These are phyloP conservation scores for Mystacides longicornis DNA, from an alignment of 2,888 invertebrate genomes.

Conservation along the genomic window DNA sequence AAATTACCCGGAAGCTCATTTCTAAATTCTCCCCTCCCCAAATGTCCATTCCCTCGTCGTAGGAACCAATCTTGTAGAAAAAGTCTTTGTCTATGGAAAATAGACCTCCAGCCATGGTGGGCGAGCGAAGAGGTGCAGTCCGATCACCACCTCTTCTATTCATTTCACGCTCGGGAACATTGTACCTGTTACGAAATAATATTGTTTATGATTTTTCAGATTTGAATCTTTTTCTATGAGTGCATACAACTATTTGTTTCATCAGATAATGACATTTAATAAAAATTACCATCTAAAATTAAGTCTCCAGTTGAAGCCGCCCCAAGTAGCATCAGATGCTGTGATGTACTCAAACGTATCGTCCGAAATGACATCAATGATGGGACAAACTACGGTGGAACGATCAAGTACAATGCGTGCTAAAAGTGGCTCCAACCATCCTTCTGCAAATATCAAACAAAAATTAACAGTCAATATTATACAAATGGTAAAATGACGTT, in stretches of 20 bases:
- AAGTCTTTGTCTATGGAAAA: conserved; percentile 93
- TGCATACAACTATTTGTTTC: neutral
- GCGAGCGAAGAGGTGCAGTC: conserved; percentile 86
- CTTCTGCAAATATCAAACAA: too few relatives aligned
- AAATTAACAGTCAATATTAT: too few relatives aligned
- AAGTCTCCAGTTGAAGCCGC: conserved; percentile 99
- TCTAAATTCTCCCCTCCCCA: conserved; percentile 97
- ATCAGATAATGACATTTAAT: neutral
- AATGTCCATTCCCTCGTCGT: conserved; percentile 99
- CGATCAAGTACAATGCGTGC: conserved; percentile 87
- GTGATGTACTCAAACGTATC: conserved; percentile 98
- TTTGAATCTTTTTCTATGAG: neutral
- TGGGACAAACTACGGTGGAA: conserved; percentile 92
- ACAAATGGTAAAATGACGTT: too few relatives aligned
- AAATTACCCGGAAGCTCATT: conserved; percentile 85
- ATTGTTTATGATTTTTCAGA: too few relatives aligned
- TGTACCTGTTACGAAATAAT: conserved; percentile 59
- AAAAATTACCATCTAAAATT: conserved; percentile 88
- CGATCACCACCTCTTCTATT: conserved; percentile 86
- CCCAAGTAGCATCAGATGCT: conserved; percentile 99
- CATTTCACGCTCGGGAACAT: conserved; percentile 96
- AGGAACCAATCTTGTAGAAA: conserved; percentile 96
- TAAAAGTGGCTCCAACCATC: conserved; percentile 96
- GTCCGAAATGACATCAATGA: conserved; percentile 98
- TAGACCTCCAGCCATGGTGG: conserved; percentile 97